A percentile compares a stretch with the other conserved stretches of the same genome.
Evolutionary conservation across 2,888 invertebrate species (phyloP).

Genomic region (Microctonus hyperodae): DNA sequence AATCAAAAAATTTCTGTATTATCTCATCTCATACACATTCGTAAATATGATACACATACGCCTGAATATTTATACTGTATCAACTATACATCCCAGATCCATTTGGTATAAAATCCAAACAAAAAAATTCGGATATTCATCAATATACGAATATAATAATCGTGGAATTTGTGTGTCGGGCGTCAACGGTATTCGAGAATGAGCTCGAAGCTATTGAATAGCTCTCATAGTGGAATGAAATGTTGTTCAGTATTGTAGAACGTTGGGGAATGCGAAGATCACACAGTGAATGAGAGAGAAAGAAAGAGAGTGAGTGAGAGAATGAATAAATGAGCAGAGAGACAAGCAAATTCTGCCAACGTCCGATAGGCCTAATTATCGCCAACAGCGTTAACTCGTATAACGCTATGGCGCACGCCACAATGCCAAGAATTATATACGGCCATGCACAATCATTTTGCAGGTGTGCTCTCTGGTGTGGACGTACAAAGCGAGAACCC

Average conservation of each 20-base stretch:
- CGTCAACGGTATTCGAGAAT: not conserved
- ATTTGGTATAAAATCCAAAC: too few species aligned
- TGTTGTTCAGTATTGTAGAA: constrained; percentile 7
- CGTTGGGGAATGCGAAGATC: not conserved
- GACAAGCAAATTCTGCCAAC: constrained; percentile 23
- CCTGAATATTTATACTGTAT: too few species aligned
- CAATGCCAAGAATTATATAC: constrained; percentile 32
- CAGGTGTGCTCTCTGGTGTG: not conserved
- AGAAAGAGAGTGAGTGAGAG: constrained; percentile 8
- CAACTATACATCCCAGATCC: too few species aligned
- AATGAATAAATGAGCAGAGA: constrained; percentile 17
- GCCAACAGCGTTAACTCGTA: constrained; percentile 18
- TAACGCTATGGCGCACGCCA: not conserved
- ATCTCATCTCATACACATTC: too few species aligned
- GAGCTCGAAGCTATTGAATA: not conserved
- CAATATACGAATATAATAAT: not conserved
- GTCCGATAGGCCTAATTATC: constrained; percentile 33
- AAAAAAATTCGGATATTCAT: not conserved
- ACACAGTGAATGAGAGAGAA: not conserved
- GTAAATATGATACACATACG: too few species aligned
- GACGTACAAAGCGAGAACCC: not conserved
- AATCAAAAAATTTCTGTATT: too few species aligned
- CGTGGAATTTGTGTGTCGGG: constrained; percentile 4
- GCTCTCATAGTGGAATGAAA: not conserved
- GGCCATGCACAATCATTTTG: constrained; percentile 24